A percentile compares a stretch with the other conserved stretches of the same genome.
These are phyloP conservation scores for Gadus chalcogrammus DNA, from an alignment of 2,113 vertebrate species.

Conservation along the genomic window DNA sequence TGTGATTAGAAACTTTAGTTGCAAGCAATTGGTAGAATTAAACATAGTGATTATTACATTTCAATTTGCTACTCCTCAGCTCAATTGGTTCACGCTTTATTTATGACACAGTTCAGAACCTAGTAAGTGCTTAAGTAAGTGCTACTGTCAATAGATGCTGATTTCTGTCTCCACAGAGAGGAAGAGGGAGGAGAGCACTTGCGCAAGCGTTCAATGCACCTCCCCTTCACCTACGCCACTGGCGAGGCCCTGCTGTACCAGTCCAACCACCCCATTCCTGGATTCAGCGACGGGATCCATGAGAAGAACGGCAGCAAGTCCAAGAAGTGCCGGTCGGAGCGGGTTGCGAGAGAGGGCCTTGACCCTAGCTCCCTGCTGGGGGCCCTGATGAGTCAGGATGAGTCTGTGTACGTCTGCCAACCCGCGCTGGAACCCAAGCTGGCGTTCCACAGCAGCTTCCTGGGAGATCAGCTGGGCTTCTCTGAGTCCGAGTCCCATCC, in stretches of 20 bases:
- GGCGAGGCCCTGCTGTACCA: conserved; percentile 83
- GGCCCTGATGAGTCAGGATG: conserved; percentile 68
- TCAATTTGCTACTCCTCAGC: no score
- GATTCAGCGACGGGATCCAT: conserved; percentile 48
- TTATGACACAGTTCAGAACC: no score
- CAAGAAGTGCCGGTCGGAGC: conserved; percentile 61
- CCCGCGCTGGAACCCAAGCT: conserved; percentile 46
- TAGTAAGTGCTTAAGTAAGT: background rate
- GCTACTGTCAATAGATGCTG: background rate
- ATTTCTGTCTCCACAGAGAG: conserved; percentile 64
- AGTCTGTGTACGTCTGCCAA: conserved; percentile 64
- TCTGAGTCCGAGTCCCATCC: conserved; percentile 25
- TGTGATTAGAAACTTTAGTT: no score
- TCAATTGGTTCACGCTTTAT: no score
- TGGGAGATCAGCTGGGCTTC: conserved; percentile 40
- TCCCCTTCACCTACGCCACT: conserved; percentile 82
- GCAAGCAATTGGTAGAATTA: no score
- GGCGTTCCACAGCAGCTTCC: conserved; percentile 55
- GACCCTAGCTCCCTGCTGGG: conserved; percentile 70
- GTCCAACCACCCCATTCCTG: conserved; percentile 62
- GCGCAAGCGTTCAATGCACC: conserved; percentile 75
- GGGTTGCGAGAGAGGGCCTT: conserved; percentile 40
- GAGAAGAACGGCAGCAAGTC: conserved; percentile 61
- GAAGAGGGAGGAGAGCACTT: conserved; percentile 82
- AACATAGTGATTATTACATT: no score